Conservation (phyloP, 1,140 invertebrate species). For the Leptinotarsa defecta region DNA sequence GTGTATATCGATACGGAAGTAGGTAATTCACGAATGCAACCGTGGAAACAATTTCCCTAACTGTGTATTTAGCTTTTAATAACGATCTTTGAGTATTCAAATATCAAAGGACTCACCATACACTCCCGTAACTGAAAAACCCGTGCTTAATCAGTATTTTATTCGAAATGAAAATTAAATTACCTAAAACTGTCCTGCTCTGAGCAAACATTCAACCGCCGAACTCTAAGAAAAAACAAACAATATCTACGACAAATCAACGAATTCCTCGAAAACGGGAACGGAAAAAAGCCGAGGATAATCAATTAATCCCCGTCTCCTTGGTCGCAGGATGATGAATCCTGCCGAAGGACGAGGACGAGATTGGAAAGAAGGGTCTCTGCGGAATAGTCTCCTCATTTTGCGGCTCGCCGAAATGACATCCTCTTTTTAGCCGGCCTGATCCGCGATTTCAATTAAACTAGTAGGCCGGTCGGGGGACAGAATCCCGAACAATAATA, state of each 20-base stretch:
- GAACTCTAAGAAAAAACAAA: not conserved
- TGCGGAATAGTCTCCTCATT: constrained; percentile 5
- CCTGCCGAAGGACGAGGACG: not conserved
- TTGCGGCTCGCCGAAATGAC: constrained; percentile 37
- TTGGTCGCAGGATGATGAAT: constrained; percentile 7
- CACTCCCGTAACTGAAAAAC: no score
- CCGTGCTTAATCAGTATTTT: no score
- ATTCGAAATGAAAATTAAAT: no score
- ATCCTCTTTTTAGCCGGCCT: constrained; percentile 44
- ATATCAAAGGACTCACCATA: no score
- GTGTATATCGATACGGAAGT: no score
- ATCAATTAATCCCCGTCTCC: constrained; percentile 8
- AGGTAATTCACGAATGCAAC: no score
- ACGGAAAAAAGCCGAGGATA: not conserved
- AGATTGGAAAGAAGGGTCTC: constrained; percentile 7
- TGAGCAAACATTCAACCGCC: no score
- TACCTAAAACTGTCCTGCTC: no score
- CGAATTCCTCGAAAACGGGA: not conserved
- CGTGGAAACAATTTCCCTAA: no score
- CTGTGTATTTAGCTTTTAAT: no score
- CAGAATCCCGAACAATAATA: constrained; percentile 14
- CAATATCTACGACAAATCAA: constrained; percentile 2
- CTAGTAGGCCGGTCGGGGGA: constrained; percentile 26
- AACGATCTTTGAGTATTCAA: no score
- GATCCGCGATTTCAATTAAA: constrained; percentile 45